Evolutionary conservation across 2,113 vertebrate species (phyloP), one percentile per base, ranked within the genome.

Genomic region (Pelecanoides urinatrix): DNA sequence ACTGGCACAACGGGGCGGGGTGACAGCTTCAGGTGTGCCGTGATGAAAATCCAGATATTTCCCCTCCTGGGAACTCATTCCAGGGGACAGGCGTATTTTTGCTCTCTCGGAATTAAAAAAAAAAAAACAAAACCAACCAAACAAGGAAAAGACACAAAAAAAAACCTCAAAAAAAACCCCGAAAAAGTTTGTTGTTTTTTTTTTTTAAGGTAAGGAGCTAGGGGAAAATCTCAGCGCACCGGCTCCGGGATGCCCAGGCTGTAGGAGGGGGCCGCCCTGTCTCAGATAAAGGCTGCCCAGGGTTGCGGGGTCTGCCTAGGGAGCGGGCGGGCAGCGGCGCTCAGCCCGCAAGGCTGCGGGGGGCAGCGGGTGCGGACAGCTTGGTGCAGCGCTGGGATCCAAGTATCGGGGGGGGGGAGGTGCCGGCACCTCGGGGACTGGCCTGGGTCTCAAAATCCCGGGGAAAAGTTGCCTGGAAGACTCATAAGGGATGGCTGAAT

Each of bases 331-430:
- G 27, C 53, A 56, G 50, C 7, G 42, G 32, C 5, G 11, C 7
- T 36, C 7, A 66, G 62, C 68, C 36, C 17, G 6, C 67, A 23
- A 76, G 27, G 22, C 38, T 2, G 16, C 44, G 17, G 26, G 58
- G 16, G 29, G 65, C 45, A 44, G 77, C 2, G 16, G 29, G 61
- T 13, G 55, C 34, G 2, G 32, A 12, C 56, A 53, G 13, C 36
- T 66, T 23, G 47, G 38, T 6, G 61, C 11, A 16, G 44, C 11
- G 1, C 1, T 22, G 55, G 63, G 58, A 84, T 10, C 44, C 42
- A 55, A 1, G 38, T 30, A 20, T 14, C 4, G 7, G 4, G 16
- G 16, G 23, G 2, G 7, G 4, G 16, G 16, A 20, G 2, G 0
- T 45, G 50, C 34, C 6, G 32, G 22, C 23, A 7, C 26, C 49